Percentiles rank a stretch among this genome's conserved stretches.
phyloP scores from a whole-genome alignment of 2,113 vertebrate species.

The Myxocyprinus asiaticus region DNA sequence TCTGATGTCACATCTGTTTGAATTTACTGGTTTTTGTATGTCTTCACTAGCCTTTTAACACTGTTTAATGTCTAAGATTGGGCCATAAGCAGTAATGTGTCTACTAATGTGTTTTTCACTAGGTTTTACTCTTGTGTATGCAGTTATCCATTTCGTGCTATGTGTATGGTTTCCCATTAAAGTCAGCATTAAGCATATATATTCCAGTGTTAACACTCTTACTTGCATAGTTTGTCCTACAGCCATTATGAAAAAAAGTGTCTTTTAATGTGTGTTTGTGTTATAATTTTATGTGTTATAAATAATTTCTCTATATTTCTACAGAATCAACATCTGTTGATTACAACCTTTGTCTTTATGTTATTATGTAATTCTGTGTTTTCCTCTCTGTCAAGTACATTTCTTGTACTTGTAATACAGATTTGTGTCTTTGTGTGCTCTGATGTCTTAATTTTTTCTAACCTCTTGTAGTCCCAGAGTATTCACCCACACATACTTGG shows the following conservation, averaged over 20 bases:
- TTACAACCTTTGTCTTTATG: too few relatives aligned
- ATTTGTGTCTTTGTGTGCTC: constrained; percentile 7
- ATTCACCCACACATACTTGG: constrained; percentile 7
- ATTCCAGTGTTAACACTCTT: constrained; percentile 5
- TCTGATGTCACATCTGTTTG: constrained; percentile 45
- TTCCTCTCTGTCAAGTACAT: not conserved
- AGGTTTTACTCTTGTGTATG: not conserved
- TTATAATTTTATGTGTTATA: too few relatives aligned
- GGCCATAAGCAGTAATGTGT: constrained; percentile 2
- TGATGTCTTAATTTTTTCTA: constrained; percentile 8
- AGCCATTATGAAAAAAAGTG: not conserved
- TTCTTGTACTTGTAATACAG: not conserved
- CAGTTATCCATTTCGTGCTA: not conserved
- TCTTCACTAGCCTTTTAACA: not conserved
- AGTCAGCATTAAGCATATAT: not conserved
- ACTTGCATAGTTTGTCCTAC: not conserved
- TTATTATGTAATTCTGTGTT: not conserved
- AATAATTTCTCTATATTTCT: not conserved
- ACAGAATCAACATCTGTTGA: not conserved
- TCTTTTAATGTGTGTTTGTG: too few relatives aligned
- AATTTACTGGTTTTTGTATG: constrained; percentile 6
- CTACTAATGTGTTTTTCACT: not conserved
- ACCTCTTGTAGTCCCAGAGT: constrained; percentile 17
- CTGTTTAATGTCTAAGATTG: not conserved
- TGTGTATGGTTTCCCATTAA: not conserved